phyloP scores from a whole-genome alignment of 2,797 vertebrate species.

The Phoxinus dragarum region DNA sequence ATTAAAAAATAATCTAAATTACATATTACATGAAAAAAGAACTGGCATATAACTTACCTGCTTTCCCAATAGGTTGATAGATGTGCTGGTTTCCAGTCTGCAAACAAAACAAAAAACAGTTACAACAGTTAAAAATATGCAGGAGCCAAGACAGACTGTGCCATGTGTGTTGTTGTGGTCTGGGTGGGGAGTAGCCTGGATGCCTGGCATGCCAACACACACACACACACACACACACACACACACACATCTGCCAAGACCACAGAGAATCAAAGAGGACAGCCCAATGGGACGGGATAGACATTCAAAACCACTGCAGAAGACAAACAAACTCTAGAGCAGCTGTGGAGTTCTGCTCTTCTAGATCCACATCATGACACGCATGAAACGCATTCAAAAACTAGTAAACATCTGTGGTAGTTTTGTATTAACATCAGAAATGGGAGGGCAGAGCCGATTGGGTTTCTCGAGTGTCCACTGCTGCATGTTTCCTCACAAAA shows the following conservation, averaged over 20 bases:
- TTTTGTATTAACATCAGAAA: constrained; percentile 26
- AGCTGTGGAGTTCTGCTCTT: constrained; percentile 6
- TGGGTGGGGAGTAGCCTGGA: constrained; percentile 51
- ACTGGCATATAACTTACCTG: constrained; percentile 81
- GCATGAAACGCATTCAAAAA: constrained; percentile 2
- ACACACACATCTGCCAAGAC: constrained; percentile 28
- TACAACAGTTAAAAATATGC: constrained; percentile 34
- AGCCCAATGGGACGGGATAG: constrained; percentile 23
- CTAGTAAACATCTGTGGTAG: constrained; percentile 16
- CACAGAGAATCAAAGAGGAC: constrained; percentile 50
- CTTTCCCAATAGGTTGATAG: constrained; percentile 96
- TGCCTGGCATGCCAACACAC: constrained; percentile 56
- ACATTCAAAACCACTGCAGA: constrained; percentile 22
- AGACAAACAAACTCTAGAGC: constrained; percentile 34
- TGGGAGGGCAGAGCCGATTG: constrained; percentile 11
- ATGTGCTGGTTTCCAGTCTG: constrained; percentile 97
- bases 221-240: constrained; percentile 45
- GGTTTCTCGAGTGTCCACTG: constrained; percentile 31
- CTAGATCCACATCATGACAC: neutral
- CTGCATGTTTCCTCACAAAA: constrained; percentile 17
- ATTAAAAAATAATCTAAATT: neutral
- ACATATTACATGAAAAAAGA: neutral
- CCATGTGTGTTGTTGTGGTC: constrained; percentile 57
- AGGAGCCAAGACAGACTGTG: constrained; percentile 32
- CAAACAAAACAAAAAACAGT: constrained; percentile 67